Percentiles rank a stretch among this genome's conserved stretches.
Conservation (phyloP, 2,113 vertebrate species). For the Scatophagus argus region DNA sequence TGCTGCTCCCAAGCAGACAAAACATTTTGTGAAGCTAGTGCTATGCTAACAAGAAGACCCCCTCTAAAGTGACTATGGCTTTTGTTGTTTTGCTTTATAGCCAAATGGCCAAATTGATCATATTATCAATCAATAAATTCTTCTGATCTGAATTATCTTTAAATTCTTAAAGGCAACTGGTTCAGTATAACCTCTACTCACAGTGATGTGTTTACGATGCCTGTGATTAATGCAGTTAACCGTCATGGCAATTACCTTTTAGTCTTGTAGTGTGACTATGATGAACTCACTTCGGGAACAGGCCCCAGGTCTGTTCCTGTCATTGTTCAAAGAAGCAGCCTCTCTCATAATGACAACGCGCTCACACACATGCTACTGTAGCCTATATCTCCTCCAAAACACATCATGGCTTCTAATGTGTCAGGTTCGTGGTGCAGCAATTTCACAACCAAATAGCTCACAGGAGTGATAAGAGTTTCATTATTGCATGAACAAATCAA, state of each 20-base stretch:
- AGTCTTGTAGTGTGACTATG: conserved; percentile 47
- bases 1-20: neutral
- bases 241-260: conserved; percentile 56
- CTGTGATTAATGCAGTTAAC: conserved; percentile 51
- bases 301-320: conserved; percentile 55
- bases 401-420: conserved; percentile 80
- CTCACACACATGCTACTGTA: conserved; percentile 56
- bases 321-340: conserved; percentile 62
- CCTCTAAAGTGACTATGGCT: no score
- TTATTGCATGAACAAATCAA: conserved; percentile 81
- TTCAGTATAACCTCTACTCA: no score
- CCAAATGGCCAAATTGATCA: neutral
- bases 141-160: neutral
- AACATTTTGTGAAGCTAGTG: no score
- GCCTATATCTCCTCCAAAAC: conserved; percentile 72
- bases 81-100: no score
- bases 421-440: conserved; percentile 77
- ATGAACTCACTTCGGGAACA: conserved; percentile 64
- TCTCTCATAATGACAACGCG: conserved; percentile 67
- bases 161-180: no score
- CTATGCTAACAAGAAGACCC: no score
- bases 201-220: conserved; percentile 37
- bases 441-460: conserved; percentile 83
- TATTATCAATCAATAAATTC: neutral
- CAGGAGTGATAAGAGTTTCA: conserved; percentile 82